Percentiles rank a stretch among this genome's conserved stretches.
Conservation (phyloP, 2,888 invertebrate species). For the Eretmocerus hayati region DNA sequence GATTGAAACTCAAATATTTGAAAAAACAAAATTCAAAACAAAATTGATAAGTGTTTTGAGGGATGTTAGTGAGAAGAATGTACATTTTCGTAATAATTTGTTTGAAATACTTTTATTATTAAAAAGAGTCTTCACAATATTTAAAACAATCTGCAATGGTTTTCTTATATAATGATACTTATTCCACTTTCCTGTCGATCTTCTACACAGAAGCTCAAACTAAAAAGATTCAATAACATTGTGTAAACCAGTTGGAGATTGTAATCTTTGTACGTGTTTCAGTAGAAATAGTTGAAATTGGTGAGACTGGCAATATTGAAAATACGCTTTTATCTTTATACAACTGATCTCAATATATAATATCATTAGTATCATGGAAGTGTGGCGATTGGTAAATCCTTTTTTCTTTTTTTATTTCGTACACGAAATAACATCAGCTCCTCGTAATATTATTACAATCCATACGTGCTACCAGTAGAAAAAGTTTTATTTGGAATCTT, state of each 20-base stretch:
- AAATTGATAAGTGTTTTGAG: constrained; percentile 5
- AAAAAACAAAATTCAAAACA: not conserved
- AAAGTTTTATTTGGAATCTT: not conserved
- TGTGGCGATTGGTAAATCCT: constrained; percentile 19
- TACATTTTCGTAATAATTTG: constrained; percentile 11
- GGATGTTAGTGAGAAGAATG: constrained; percentile 10
- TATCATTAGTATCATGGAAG: constrained; percentile 17
- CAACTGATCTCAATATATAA: constrained; percentile 19
- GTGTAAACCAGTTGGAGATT: constrained; percentile 20
- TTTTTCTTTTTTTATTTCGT: constrained; percentile 4
- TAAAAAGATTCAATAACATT: constrained; percentile 15
- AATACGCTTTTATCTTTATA: constrained; percentile 19
- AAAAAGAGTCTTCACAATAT: constrained; percentile 21
- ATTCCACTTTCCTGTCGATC: constrained; percentile 9
- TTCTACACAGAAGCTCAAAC: constrained; percentile 22
- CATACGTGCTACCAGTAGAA: constrained; percentile 16
- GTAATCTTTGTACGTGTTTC: constrained; percentile 22
- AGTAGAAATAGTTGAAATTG: constrained; percentile 19
- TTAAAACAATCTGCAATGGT: constrained; percentile 21
- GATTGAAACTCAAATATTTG: not conserved
- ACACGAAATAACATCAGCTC: constrained; percentile 15
- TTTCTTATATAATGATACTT: constrained; percentile 14
- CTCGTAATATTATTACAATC: constrained; percentile 4
- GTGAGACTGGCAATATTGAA: constrained; percentile 20
- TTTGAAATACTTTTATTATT: constrained; percentile 22